phyloP scores from a whole-genome alignment of 2,888 invertebrate genomes.

The Drosophila pseudotakahashii region DNA sequence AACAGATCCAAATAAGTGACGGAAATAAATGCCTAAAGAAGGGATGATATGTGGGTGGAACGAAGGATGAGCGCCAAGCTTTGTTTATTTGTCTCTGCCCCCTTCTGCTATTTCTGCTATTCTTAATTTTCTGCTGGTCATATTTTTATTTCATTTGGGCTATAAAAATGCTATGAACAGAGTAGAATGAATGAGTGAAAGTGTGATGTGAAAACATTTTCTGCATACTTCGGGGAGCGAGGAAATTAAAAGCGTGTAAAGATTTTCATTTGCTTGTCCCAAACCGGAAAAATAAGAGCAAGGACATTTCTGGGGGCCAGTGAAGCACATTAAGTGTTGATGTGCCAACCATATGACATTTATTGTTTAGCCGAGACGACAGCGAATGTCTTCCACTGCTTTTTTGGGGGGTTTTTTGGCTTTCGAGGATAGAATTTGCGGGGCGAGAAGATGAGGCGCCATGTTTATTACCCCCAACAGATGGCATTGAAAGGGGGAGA shows the following conservation, averaged over 20 bases:
- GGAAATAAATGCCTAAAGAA: slow-evolving; percentile 10
- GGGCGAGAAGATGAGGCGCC: slow-evolving; percentile 18
- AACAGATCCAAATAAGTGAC: slow-evolving; percentile 54
- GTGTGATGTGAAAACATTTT: slow-evolving; percentile 46
- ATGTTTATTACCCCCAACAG: slow-evolving; percentile 54
- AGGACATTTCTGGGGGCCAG: slow-evolving; percentile 44
- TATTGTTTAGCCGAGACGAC: slow-evolving; percentile 62
- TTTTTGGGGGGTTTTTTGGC: slow-evolving; percentile 11
- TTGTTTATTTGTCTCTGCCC: not conserved
- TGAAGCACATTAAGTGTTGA: slow-evolving; percentile 77
- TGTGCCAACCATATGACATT: slow-evolving; percentile 79
- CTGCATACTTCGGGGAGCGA: slow-evolving; percentile 60
- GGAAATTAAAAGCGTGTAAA: slow-evolving; percentile 76
- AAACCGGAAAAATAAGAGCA: not conserved
- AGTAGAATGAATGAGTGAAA: slow-evolving; percentile 4
- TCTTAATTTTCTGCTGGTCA: slow-evolving; percentile 28
- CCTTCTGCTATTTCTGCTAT: slow-evolving; percentile 4
- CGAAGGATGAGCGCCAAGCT: not conserved
- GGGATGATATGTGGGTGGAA: not conserved
- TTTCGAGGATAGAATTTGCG: slow-evolving; percentile 3
- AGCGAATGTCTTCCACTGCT: slow-evolving; percentile 28
- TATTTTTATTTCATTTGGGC: slow-evolving; percentile 65
- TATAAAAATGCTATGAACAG: slow-evolving; percentile 59
- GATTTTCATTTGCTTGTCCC: slow-evolving; percentile 60
- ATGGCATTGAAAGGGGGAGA: slow-evolving; percentile 60